Base-by-base conservation (phyloP, 2,113 vertebrate genomes). In the Syrmaticus mikado region DNA sequence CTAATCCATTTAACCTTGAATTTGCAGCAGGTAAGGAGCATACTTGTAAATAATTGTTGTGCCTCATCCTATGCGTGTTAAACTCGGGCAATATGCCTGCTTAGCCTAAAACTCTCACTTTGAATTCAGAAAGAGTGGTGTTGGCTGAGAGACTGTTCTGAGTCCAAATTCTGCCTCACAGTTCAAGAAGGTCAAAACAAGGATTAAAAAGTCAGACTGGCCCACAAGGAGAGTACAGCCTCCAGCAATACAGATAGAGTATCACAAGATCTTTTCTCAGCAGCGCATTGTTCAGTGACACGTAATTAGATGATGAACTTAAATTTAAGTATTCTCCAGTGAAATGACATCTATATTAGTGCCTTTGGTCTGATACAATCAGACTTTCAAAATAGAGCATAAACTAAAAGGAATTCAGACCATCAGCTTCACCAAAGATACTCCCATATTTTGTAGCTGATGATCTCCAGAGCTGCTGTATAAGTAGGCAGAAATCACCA, bases 1-100 rank as follows among this genome's bases (percentile, higher is more conserved):
- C 13, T 55, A 96, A 95, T 83, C 82, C 38, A 4, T 58, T 93
- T 95, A 90, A 88, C 79, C 82, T 83, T 83, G 88, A 94, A 87
- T 60, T 76, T 67, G 32, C 52, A 81, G 21, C 0, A 71, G 76
- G 76, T 40, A 38, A 66, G 68, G 34, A 55, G 17, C 60, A 50
- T 32, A 40, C 0, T 0, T 46, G 38, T 17, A 45, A 68, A 15
- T 10, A 64, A 55, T 60, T n/a, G 38, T 24, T 81, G 55, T 3
- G 10, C 72, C 79, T 93, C 85, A 74, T 55, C 82, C 87, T 32
- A n/a, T 28, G 14, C 58, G 43, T 0, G 3, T 85, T 80, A 85
- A 95, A 68, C 61, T 77, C 28, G 3, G 2, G 55, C 41, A 62
- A 55, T 9, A 8, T 25, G 40, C 30, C 68, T 74, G 41, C 85